A percentile compares a stretch with the other conserved stretches of the same genome.
These are phyloP conservation scores for Gallinago jamesoni DNA, from an alignment of 2,113 vertebrate genomes.

Conservation along the genomic window DNA sequence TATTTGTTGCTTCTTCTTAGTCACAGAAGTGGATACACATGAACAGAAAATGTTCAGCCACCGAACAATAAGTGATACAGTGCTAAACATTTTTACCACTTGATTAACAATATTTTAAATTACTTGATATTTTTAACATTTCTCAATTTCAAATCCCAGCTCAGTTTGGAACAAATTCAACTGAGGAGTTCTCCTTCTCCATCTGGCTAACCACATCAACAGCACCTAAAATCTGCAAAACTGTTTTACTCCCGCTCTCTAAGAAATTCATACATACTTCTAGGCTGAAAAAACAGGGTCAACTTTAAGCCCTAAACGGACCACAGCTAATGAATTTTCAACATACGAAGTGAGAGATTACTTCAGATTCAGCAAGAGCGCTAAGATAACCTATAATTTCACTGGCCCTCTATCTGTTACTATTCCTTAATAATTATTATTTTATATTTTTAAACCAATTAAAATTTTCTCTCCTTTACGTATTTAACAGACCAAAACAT, in stretches of 20 bases:
- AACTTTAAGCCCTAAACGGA: background rate
- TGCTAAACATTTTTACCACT: background rate
- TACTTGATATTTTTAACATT: background rate
- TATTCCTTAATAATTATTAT: background rate
- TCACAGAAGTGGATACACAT: rapidly evolving
- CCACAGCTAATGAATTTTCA: background rate
- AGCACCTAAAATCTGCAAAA: background rate
- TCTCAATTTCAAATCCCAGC: background rate
- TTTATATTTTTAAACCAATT: background rate
- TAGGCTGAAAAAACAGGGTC: background rate
- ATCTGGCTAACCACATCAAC: background rate
- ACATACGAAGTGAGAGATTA: background rate
- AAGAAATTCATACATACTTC: background rate
- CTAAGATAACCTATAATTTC: background rate
- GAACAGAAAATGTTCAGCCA: background rate
- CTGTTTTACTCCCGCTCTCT: background rate
- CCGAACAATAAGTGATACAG: background rate
- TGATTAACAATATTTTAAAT: background rate
- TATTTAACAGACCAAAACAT: background rate
- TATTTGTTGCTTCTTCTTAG: background rate
- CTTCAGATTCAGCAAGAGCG: background rate
- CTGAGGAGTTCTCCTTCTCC: background rate
- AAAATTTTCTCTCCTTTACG: background rate
- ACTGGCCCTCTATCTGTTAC: background rate
- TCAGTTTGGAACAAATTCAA: background rate